phyloP scores from a whole-genome alignment of 2,797 vertebrate species.

The Anniella stebbinsi region DNA sequence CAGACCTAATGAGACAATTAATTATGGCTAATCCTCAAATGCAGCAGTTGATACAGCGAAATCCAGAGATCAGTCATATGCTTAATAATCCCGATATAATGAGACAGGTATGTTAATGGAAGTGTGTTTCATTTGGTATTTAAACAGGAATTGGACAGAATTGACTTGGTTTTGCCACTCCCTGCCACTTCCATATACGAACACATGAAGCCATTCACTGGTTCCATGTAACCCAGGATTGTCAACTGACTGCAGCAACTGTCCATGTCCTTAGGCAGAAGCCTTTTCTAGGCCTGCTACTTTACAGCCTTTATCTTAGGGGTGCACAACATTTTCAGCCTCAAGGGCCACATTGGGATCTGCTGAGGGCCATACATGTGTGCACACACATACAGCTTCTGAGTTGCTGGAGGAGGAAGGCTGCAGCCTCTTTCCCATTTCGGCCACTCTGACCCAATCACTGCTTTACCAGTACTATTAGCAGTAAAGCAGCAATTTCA shows the following conservation, averaged over 20 bases:
- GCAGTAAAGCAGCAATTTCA: no score
- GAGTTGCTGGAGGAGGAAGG: no score
- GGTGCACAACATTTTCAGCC: no score
- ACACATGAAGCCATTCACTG: not conserved
- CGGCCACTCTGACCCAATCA: no score
- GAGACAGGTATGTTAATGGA: slow-evolving; percentile 82
- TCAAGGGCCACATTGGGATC: no score
- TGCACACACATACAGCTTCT: no score
- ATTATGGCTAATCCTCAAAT: slow-evolving; percentile 90
- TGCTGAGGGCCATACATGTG: no score
- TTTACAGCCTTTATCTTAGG: not conserved
- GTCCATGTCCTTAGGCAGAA: not conserved
- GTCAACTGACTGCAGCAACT: not conserved
- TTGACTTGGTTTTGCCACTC: not conserved
- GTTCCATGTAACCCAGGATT: not conserved
- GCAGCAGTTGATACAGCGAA: slow-evolving; percentile 88
- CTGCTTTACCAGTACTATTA: no score
- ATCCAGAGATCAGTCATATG: slow-evolving; percentile 88
- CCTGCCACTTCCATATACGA: not conserved
- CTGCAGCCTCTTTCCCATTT: no score
- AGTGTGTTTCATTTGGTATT: not conserved
- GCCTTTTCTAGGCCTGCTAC: not conserved
- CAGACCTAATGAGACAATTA: slow-evolving; percentile 86
- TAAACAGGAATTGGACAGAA: not conserved
- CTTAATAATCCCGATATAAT: slow-evolving; percentile 88